phyloP scores from a whole-genome alignment of 1,140 invertebrate genomes.

The Brachionus plicatilis region DNA sequence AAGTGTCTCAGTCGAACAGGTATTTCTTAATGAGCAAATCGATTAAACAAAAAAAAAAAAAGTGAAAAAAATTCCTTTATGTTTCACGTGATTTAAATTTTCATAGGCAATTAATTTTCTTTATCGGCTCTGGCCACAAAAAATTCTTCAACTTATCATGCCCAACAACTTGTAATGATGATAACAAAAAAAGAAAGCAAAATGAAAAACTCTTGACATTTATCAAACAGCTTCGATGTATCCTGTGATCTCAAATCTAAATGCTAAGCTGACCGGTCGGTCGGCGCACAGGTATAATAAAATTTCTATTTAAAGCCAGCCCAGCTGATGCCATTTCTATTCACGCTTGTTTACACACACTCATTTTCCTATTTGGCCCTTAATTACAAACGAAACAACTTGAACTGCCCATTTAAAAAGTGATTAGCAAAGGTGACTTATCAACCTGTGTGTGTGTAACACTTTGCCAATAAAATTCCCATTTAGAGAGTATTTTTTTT shows the following conservation, averaged over 20 bases:
- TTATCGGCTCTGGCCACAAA: not conserved
- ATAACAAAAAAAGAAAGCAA: not conserved
- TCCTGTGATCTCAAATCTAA: not conserved
- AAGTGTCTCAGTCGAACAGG: not conserved
- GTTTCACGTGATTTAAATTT: not conserved
- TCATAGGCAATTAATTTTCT: slow-evolving; percentile 32
- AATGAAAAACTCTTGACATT: slow-evolving; percentile 15
- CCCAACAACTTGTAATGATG: not conserved
- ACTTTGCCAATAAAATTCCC: not conserved
- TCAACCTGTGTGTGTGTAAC: not conserved
- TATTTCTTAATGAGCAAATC: not conserved
- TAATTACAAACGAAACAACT: not conserved
- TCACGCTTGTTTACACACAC: not conserved
- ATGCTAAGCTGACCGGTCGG: not conserved
- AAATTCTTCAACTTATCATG: slow-evolving; percentile 33
- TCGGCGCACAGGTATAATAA: not conserved
- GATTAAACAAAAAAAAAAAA: not conserved
- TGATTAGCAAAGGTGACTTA: not conserved
- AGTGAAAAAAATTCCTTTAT: not conserved
- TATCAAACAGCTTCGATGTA: not conserved
- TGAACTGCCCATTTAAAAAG: not conserved
- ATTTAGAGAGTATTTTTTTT: not conserved
- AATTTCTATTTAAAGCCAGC: not conserved
- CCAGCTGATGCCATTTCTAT: not conserved
- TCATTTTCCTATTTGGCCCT: not conserved